Base-by-base conservation (phyloP, 2,888 invertebrate species). In the Thymelicus sylvestris region DNA sequence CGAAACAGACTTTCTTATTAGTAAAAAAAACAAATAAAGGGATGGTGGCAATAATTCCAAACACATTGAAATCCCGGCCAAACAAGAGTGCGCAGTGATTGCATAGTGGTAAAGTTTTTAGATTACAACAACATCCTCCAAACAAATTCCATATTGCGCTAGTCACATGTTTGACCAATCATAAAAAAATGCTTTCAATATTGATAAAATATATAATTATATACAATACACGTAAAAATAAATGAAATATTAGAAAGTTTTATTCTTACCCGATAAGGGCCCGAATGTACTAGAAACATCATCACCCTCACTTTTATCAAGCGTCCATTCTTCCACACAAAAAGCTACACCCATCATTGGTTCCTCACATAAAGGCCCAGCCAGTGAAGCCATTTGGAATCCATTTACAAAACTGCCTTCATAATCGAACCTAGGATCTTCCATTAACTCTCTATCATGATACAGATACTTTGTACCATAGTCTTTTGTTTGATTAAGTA, bases 331-430 rank as follows among this genome's bases (percentile, higher is more conserved):
- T 79, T 98, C 97, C 1, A 99, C 95, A 67, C 97, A 94, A 90
- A 99, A 98, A 19, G 97, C 97, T 0, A 99, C 98, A 1, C 99
- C 99, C 93, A 97, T 97, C 96, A 99, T 96, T 2, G 99, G 98
- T 84, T 99, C 99, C 81, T 99, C 98, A 89, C 99, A 99, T 60
- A 99, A 87, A 0, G 99, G 99, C 0, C 99, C 99, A 57, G 98
- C 96, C 67, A 97, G 89, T 39, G 98, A 96, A 7, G 97, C 97
- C 87, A 98, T 88, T 94, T 98, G 97, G 89, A 98, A 96, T 8
- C 98, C 98, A 89, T 97, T 97, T 5, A 98, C 94, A 83, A 98
- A 96, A 85, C 96, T 96, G 83, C 96, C 96, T 81, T 97, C 97
- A 84, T 94, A 95, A 78, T 95, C 95, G 71, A 94, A 94, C 62